A percentile compares a stretch with the other conserved stretches of the same genome.
Evolutionary conservation across 2,797 vertebrate species (phyloP).

Genomic region (Sus cebifrons): DNA sequence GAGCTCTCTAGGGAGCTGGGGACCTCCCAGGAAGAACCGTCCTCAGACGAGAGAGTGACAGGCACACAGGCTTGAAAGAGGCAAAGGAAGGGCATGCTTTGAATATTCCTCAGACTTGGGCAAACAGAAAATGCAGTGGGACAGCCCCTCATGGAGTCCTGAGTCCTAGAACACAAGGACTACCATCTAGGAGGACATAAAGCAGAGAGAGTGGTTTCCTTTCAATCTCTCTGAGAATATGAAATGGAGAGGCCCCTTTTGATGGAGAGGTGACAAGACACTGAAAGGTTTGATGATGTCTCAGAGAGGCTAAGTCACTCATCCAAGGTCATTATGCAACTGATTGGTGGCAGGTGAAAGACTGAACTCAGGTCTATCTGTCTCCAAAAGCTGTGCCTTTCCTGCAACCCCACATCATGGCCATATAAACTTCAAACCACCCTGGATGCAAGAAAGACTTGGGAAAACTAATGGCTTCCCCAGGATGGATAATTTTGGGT

Average conservation of each 20-base stretch:
- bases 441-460: neutral
- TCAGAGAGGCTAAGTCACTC: neutral
- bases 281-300: neutral
- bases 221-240: neutral
- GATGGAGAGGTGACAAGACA: neutral
- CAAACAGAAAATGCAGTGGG: fast-evolving
- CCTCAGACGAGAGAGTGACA: neutral
- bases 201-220: neutral
- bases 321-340: neutral
- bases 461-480: neutral
- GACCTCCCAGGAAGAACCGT: neutral
- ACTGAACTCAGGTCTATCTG: neutral
- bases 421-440: neutral
- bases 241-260: neutral
- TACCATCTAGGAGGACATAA: fast-evolving
- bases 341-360: neutral
- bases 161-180: neutral
- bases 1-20: neutral
- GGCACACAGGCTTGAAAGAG: neutral
- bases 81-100: neutral
- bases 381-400: neutral
- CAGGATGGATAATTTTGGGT: neutral
- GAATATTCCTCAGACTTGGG: neutral
- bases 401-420: neutral
- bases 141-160: neutral